A percentile compares a stretch with the other conserved stretches of the same genome.
These are phyloP conservation scores for Chloroceryle inda DNA, from an alignment of 2,797 vertebrate species.

Conservation along the genomic window DNA sequence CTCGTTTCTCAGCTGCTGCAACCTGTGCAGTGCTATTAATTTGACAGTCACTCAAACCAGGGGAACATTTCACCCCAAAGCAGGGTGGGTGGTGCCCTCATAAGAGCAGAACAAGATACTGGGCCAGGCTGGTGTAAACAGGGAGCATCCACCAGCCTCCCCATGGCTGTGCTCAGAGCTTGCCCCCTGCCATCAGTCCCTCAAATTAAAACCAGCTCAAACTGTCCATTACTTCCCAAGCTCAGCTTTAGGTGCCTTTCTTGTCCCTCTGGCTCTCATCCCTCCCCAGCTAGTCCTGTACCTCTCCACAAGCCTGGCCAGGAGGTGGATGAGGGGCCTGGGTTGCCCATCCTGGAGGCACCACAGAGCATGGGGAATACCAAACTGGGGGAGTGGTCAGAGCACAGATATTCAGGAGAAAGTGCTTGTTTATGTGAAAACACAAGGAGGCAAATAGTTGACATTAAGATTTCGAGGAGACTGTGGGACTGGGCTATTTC, in stretches of 20 bases:
- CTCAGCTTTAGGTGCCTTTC: fast-evolving
- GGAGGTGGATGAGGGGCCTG: fast-evolving
- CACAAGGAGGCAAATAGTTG: conserved; percentile 78
- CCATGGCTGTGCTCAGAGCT: not conserved
- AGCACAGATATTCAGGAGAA: not conserved
- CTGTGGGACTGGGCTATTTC: conserved; percentile 68
- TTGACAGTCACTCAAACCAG: not conserved
- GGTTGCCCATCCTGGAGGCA: fast-evolving
- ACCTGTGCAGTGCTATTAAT: not conserved
- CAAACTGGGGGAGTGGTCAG: not conserved
- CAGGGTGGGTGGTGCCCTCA: not conserved
- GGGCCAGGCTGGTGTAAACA: not conserved
- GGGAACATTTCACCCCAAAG: not conserved
- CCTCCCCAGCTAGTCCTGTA: not conserved
- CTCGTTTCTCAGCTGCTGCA: not conserved
- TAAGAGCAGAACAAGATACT: fast-evolving
- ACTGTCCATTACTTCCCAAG: not conserved
- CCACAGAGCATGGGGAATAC: not conserved
- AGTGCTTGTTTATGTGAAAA: conserved; percentile 69
- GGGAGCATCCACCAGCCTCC: not conserved
- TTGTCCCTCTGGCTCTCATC: not conserved
- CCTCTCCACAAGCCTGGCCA: not conserved
- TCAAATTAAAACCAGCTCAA: not conserved
- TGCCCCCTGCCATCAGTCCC: fast-evolving
- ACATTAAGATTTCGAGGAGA: conserved; percentile 76